A percentile compares a stretch with the other conserved stretches of the same genome.
Conservation (phyloP, 2,797 vertebrate genomes). For the Hozukius guyotensis region DNA sequence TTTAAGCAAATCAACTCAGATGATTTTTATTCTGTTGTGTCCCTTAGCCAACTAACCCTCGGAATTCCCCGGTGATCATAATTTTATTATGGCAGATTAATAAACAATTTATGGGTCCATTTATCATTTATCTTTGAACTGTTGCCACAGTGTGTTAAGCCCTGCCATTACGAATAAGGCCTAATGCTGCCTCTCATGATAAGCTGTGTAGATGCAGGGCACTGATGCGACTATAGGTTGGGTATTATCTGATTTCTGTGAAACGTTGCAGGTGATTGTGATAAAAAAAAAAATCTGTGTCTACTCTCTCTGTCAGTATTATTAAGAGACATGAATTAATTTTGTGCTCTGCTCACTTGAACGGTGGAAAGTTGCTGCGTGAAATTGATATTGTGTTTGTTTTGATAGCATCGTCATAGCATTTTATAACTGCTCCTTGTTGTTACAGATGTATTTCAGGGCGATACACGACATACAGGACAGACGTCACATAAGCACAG, state of each 20-base stretch:
- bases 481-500: constrained; percentile 26
- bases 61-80: constrained; percentile 12
- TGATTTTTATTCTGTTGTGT: not conserved
- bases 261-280: not conserved
- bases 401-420: constrained; percentile 12
- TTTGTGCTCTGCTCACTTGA: constrained; percentile 17
- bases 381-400: constrained; percentile 21
- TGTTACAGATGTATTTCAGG: not conserved
- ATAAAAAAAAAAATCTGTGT: not conserved
- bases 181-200: constrained; percentile 13
- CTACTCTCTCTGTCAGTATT: not conserved
- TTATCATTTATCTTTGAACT: constrained; percentile 45
- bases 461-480: constrained; percentile 1
- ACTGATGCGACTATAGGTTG: not conserved
- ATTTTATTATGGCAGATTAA: constrained; percentile 50
- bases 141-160: constrained; percentile 34
- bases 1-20: not conserved
- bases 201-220: constrained; percentile 20
- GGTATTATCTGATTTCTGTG: constrained; percentile 1
- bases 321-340: constrained; percentile 12
- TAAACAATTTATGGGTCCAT: constrained; percentile 36
- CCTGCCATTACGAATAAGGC: constrained; percentile 16
- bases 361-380: not conserved
- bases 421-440: not conserved
- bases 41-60: not conserved